A percentile compares a stretch with the other conserved stretches of the same genome.
Conservation (phyloP, 2,113 vertebrate species). For the Phylloscopus trochilus region DNA sequence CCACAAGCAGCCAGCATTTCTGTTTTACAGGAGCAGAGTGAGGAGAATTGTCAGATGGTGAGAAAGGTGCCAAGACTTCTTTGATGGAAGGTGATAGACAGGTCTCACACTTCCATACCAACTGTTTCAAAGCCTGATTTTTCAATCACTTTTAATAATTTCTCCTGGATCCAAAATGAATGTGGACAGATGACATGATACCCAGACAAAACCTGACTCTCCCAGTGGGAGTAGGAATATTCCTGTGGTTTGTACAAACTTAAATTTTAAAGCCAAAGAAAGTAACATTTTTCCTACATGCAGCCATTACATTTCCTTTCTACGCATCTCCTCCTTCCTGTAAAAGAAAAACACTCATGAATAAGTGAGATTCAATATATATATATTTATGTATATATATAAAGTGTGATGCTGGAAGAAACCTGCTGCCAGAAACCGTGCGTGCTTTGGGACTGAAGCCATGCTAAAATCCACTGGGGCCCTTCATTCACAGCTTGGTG, state of each 20-base stretch:
- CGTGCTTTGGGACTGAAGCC: conserved; percentile 19
- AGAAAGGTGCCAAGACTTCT: conserved; percentile 4
- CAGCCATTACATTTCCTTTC: conserved; percentile 62
- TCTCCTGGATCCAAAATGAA: conserved; percentile 48
- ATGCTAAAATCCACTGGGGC: conserved; percentile 18
- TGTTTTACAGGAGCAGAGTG: background rate
- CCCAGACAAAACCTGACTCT: conserved; percentile 59
- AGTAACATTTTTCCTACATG: conserved; percentile 56
- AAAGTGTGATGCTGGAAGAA: conserved; percentile 41
- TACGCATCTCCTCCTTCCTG: conserved; percentile 47
- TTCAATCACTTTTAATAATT: conserved; percentile 64
- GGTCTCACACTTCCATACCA: conserved; percentile 42
- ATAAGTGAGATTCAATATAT: conserved; percentile 46
- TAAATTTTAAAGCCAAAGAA: conserved; percentile 63
- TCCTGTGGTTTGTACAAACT: conserved; percentile 46
- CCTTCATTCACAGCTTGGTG: background rate
- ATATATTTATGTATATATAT: conserved; percentile 33
- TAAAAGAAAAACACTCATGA: conserved; percentile 24
- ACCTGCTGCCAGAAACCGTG: conserved; percentile 52
- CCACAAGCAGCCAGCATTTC: background rate
- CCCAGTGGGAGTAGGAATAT: conserved; percentile 48
- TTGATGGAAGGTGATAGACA: conserved; percentile 49
- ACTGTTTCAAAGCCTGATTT: conserved; percentile 56
- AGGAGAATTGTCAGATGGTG: conserved; percentile 6
- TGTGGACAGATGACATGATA: conserved; percentile 62